These are phyloP conservation scores for Sesamia nonagrioides DNA, from an alignment of 1,140 invertebrate genomes.

Conservation along the genomic window DNA sequence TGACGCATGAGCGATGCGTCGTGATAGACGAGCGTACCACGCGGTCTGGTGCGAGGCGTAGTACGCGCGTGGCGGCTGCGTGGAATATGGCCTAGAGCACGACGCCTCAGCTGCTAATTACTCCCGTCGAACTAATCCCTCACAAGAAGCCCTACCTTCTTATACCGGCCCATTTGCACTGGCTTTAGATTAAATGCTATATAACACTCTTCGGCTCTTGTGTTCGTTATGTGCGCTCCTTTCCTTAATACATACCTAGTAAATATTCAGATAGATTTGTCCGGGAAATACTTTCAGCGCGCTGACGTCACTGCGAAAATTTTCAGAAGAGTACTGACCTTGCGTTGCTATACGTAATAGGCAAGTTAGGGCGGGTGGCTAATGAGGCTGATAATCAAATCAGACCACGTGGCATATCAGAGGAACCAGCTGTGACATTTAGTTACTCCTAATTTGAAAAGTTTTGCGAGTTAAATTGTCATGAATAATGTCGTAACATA, in stretches of 20 bases:
- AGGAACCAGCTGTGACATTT: not conserved
- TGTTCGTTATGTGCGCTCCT: too few relatives aligned
- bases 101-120: conserved; percentile 14
- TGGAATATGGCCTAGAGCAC: not conserved
- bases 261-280: not conserved
- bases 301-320: not conserved
- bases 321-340: too few relatives aligned
- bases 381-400: not conserved
- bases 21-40: not conserved
- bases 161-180: not conserved
- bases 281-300: not conserved
- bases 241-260: not conserved
- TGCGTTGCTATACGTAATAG: not conserved
- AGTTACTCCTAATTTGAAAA: not conserved
- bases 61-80: not conserved
- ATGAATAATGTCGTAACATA: not conserved
- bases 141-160: not conserved
- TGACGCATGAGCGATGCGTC: not conserved
- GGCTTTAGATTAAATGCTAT: not conserved
- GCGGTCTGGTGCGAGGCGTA: not conserved
- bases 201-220: too few relatives aligned
- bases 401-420: not conserved
- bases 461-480: not conserved
- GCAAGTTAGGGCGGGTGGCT: not conserved
- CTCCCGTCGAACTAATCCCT: conserved; percentile 21